Percentiles rank a stretch among this genome's conserved stretches.
These are phyloP conservation scores for Augochlorella aurata DNA, from an alignment of 2,888 invertebrate species.

Conservation along the genomic window DNA sequence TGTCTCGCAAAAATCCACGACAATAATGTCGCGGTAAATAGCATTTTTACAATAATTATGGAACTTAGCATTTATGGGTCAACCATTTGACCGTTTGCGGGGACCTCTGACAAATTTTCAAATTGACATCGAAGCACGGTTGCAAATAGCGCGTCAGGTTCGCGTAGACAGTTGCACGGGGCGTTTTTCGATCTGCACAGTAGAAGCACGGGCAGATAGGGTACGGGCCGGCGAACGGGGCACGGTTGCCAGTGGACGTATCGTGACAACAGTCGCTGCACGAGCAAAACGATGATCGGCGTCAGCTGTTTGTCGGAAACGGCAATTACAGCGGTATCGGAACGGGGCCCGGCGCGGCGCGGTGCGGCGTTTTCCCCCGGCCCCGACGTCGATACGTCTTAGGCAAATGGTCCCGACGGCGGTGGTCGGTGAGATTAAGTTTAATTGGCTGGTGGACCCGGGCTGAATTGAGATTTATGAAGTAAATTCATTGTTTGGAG, in stretches of 20 bases:
- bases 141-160: too few species aligned
- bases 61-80: too few species aligned
- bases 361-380: constrained; percentile 11
- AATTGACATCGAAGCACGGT: too few species aligned
- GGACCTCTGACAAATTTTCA: too few species aligned
- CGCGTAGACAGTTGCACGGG: too few species aligned
- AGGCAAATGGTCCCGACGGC: constrained; percentile 72
- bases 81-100: too few species aligned
- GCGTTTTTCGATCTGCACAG: too few species aligned
- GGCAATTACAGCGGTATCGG: constrained; percentile 48
- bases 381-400: constrained; percentile 62
- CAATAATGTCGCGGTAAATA: too few species aligned
- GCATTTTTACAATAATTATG: too few species aligned
- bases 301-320: constrained; percentile 40
- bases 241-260: not conserved
- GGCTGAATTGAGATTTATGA: constrained; percentile 81
- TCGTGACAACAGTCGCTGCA: not conserved
- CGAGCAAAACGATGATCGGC: constrained; percentile 16
- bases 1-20: too few species aligned
- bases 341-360: constrained; percentile 35
- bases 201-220: too few species aligned
- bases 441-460: constrained; percentile 79
- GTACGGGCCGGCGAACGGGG: not conserved
- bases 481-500: constrained; percentile 81
- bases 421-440: constrained; percentile 78